Evolutionary conservation across 2,113 vertebrate genomes (phyloP).

Genomic region (Neotragus pygmaeus): DNA sequence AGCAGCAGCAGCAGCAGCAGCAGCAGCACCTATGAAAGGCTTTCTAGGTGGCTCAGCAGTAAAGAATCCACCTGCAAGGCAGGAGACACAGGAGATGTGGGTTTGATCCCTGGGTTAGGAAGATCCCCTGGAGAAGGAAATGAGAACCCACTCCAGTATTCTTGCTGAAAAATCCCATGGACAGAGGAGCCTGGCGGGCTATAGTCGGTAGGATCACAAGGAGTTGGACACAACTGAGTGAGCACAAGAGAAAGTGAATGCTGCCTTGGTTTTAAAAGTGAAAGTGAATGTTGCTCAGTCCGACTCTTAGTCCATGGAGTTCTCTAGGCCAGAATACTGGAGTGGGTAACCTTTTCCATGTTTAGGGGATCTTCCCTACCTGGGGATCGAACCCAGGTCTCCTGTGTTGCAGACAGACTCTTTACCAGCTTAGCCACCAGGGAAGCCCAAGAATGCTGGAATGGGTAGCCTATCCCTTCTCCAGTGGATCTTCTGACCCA

Average conservation of each 20-base stretch:
- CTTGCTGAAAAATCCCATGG: neutral
- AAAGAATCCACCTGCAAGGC: neutral
- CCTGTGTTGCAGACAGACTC: accelerated
- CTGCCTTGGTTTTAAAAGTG: neutral
- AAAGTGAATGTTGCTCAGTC: neutral
- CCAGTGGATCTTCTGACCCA: neutral
- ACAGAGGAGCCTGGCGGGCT: neutral
- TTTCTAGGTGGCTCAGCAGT: neutral
- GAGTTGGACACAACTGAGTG: neutral
- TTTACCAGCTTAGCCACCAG: neutral
- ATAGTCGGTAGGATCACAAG: neutral
- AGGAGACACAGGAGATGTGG: neutral
- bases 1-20: too few species aligned
- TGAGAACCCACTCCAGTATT: neutral
- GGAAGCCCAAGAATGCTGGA: neutral
- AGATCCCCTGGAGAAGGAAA: neutral
- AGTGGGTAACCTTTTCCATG: neutral
- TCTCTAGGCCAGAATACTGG: neutral
- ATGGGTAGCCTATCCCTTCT: neutral
- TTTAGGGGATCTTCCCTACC: neutral
- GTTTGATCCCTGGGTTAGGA: neutral
- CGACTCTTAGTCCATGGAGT: neutral
- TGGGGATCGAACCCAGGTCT: neutral
- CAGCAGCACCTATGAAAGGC: neutral
- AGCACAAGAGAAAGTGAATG: neutral